Evolutionary conservation across 2,113 vertebrate species (phyloP), one percentile per base, ranked within the genome.

Genomic region (Cavia porcellus): DNA sequence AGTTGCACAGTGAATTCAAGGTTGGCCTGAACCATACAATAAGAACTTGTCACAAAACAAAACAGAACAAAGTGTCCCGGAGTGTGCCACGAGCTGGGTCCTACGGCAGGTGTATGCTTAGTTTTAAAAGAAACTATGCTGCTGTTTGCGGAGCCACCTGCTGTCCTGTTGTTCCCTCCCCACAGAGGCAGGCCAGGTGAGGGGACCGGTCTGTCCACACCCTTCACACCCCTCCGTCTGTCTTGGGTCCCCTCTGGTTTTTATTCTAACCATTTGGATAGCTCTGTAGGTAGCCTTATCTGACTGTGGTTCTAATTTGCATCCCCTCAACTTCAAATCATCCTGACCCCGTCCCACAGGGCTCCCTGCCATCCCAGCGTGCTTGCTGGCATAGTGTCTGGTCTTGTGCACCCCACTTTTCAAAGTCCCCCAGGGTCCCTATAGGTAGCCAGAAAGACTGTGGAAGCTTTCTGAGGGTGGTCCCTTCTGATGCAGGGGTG

Each of bases 211-310:
- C 5, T 62, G 35, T 15, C 28, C 55, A 55, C 55, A 14, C 55
- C 55, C 55, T 55, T 2, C 0, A 1, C 24, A 3, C 5, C 50
- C 61, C 1, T 15, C 70, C 61, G 4, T 17, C 1, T 3, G 3
- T 75, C 35, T 32, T 3, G 24, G 30, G 38, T 25, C n/a, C 66
- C n/a, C 68, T 38, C 20, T 2, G 38, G 3, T 72, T 4, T 74
- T 20, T 74, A 11, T 74, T 74, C 72, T 74, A 42, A 42, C 32
- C 17, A 0, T 15, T 24, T 10, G 19, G 28, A 35, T 19, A 22
- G 72, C 28, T 0, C 4, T 42, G n/a, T 52, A 1, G 0, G 24
- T 0, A 2, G 47, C 0, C 24, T 11, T 2, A 3, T 10, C 68
- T 68, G 25, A 0, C 35, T 35, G 52, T 22, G 90, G 62, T 50